Evolutionary conservation across 2,797 vertebrate species (phyloP).

Genomic region (Microctenopoma lineatum): DNA sequence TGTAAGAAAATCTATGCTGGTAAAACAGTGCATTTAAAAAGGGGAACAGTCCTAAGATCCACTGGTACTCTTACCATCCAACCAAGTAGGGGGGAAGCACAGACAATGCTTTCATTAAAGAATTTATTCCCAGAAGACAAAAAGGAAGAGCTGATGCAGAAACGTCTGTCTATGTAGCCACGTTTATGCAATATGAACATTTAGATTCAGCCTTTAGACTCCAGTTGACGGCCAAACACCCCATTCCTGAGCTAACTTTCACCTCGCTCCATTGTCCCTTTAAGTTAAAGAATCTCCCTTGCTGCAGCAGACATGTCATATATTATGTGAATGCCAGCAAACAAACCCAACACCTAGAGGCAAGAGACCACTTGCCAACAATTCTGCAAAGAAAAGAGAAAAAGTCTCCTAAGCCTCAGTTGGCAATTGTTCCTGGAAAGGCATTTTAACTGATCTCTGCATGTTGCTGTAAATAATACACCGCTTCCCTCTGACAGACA

Average conservation of each 20-base stretch:
- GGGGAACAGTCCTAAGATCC: neutral
- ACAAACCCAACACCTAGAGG: neutral
- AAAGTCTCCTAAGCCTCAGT: constrained; percentile 6
- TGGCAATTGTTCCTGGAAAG: constrained; percentile 26
- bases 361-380: neutral
- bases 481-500: constrained; percentile 46
- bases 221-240: neutral
- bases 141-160: too few relatives aligned
- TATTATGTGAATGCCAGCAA: constrained; percentile 14
- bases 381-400: constrained; percentile 5
- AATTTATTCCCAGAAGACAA: neutral
- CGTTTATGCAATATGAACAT: too few relatives aligned
- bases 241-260: neutral
- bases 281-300: neutral
- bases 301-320: neutral
- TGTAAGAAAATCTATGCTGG: too few relatives aligned
- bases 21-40: too few relatives aligned
- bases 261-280: constrained; percentile 2
- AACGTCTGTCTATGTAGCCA: too few relatives aligned
- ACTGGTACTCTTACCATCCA: neutral
- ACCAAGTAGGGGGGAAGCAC: too few relatives aligned
- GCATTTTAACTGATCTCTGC: constrained; percentile 42
- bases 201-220: neutral
- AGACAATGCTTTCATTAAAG: neutral
- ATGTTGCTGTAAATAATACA: constrained; percentile 52